Evolutionary conservation across 2,797 vertebrate species (phyloP).

Genomic region (Hippoglossus hippoglossus): DNA sequence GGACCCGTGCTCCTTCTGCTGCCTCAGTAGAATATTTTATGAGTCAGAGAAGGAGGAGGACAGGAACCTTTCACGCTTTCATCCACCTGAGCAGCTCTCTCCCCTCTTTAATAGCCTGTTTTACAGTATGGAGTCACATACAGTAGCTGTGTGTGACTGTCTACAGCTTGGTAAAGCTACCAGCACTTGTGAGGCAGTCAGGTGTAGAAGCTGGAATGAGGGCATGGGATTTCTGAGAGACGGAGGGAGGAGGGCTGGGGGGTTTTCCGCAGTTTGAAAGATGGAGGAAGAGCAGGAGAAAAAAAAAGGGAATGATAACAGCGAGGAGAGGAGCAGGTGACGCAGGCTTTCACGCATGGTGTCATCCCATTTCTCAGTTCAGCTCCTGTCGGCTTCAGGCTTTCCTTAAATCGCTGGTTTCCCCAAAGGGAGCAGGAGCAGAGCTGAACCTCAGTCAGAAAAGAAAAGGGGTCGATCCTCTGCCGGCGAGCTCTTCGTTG

Average conservation of each 20-base stretch:
- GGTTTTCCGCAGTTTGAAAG: constrained; percentile 25
- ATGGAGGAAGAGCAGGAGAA: background rate
- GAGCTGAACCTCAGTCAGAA: no score
- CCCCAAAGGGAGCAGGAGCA: background rate
- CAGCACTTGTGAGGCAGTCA: background rate
- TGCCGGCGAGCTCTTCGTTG: no score
- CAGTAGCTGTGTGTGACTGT: constrained; percentile 1
- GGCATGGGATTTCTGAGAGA: constrained; percentile 36
- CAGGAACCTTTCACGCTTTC: constrained; percentile 10
- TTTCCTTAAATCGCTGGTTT: background rate
- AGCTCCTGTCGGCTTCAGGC: background rate
- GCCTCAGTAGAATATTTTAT: background rate
- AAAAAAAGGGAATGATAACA: background rate
- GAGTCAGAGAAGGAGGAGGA: constrained; percentile 14
- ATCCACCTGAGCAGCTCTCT: constrained; percentile 34
- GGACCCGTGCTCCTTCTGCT: no score
- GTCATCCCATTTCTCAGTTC: background rate
- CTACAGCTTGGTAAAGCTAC: background rate
- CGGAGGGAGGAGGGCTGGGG: background rate
- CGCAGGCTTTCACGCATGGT: background rate
- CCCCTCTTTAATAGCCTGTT: constrained; percentile 18
- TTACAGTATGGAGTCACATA: background rate
- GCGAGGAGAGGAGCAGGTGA: background rate
- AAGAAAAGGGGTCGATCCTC: no score
- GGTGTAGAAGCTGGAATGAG: constrained; percentile 42